A percentile compares a stretch with the other conserved stretches of the same genome.
Conservation (phyloP, 2,888 invertebrate genomes). For the Drosophila helvetica region DNA sequence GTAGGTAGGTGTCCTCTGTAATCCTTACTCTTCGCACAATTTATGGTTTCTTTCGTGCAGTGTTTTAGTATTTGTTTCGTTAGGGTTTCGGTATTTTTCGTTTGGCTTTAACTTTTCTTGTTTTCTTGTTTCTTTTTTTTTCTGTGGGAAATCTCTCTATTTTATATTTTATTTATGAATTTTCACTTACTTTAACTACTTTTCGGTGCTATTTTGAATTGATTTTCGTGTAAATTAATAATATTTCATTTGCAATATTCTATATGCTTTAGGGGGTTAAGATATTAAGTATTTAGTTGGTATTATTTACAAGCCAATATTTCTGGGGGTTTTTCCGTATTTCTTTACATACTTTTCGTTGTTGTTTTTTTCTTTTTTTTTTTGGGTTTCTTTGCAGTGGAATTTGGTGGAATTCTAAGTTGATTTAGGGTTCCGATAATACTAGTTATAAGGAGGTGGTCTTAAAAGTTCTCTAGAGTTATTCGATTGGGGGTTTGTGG, state of each 20-base stretch:
- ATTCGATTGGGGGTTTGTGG: not conserved
- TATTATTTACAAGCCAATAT: slow-evolving; percentile 75
- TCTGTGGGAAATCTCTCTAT: slow-evolving; percentile 43
- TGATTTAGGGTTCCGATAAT: slow-evolving; percentile 14
- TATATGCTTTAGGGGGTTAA: slow-evolving; percentile 59
- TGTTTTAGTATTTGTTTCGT: slow-evolving; percentile 49
- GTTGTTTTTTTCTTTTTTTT: slow-evolving; percentile 18
- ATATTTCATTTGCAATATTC: slow-evolving; percentile 43
- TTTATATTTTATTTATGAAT: slow-evolving; percentile 41
- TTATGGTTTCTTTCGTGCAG: slow-evolving; percentile 49
- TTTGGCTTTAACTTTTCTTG: slow-evolving; percentile 36
- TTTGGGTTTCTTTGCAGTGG: slow-evolving; percentile 2
- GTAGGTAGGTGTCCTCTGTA: slow-evolving; percentile 62
- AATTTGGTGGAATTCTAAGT: slow-evolving; percentile 41
- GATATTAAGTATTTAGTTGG: slow-evolving; percentile 30
- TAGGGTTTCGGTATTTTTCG: slow-evolving; percentile 55
- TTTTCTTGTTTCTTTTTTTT: slow-evolving; percentile 10
- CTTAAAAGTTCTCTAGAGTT: slow-evolving; percentile 4
- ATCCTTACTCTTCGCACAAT: slow-evolving; percentile 32
- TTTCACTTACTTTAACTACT: slow-evolving; percentile 66
- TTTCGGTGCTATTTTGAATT: slow-evolving; percentile 52
- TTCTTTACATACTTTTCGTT: slow-evolving; percentile 46
- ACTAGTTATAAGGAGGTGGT: not conserved
- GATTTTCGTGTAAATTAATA: slow-evolving; percentile 32
- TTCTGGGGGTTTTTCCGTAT: slow-evolving; percentile 34